phyloP scores from a whole-genome alignment of 2,888 invertebrate species.

The Marronus borbonicus region DNA sequence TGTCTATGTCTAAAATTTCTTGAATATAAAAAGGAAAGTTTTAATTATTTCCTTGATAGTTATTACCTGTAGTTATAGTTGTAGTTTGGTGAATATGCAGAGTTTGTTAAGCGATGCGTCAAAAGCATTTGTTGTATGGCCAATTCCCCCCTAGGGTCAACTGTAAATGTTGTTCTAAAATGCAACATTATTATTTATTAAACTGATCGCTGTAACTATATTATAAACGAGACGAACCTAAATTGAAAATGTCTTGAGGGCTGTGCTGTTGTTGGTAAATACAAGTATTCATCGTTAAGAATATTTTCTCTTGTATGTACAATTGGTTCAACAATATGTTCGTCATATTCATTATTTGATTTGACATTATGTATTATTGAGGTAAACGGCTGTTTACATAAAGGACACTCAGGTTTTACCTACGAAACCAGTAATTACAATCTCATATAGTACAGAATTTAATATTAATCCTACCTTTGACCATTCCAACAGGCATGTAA shows the following conservation, averaged over 20 bases:
- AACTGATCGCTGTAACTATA: neutral
- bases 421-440: slow-evolving; percentile 66
- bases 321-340: slow-evolving; percentile 75
- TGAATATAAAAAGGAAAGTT: slow-evolving; percentile 6
- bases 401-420: slow-evolving; percentile 94
- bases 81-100: slow-evolving; percentile 59
- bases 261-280: slow-evolving; percentile 61
- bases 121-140: slow-evolving; percentile 76
- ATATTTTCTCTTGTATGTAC: slow-evolving; percentile 60
- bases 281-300: slow-evolving; percentile 62
- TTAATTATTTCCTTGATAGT: neutral
- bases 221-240: slow-evolving; percentile 60
- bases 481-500: slow-evolving; percentile 93
- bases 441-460: neutral
- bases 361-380: slow-evolving; percentile 94
- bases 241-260: slow-evolving; percentile 67
- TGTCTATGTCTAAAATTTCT: slow-evolving; percentile 43
- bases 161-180: slow-evolving; percentile 80
- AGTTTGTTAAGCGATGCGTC: slow-evolving; percentile 67
- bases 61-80: slow-evolving; percentile 46
- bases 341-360: slow-evolving; percentile 90
- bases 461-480: slow-evolving; percentile 78
- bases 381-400: slow-evolving; percentile 93
- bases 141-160: slow-evolving; percentile 75
- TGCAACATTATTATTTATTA: slow-evolving; percentile 54